Percentiles rank a stretch among this genome's conserved stretches.
phyloP scores from a whole-genome alignment of 2,113 vertebrate genomes.

The Chelonoidis abingdonii region DNA sequence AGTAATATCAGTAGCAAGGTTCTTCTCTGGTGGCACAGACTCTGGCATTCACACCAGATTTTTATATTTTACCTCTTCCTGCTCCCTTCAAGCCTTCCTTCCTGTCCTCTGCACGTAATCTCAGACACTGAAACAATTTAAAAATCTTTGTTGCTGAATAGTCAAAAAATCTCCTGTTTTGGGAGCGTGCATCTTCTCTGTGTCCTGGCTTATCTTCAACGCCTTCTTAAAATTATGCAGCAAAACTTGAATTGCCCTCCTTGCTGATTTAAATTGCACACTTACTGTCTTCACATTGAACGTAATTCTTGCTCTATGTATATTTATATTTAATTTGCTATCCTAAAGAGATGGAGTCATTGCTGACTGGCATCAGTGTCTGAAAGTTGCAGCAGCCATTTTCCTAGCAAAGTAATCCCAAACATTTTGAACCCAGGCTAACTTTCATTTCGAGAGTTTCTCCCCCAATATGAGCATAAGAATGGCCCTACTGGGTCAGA shows the following conservation, averaged over 20 bases:
- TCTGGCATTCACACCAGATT: neutral
- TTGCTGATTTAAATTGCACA: neutral
- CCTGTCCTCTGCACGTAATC: neutral
- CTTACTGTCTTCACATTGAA: neutral
- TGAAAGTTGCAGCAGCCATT: neutral
- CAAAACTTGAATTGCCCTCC: neutral
- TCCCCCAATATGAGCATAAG: too few relatives aligned
- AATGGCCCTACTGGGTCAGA: too few relatives aligned
- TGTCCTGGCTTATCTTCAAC: neutral
- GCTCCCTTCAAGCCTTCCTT: neutral
- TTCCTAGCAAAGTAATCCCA: neutral
- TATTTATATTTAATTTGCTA: neutral
- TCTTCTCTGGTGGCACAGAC: neutral
- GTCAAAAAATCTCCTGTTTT: neutral
- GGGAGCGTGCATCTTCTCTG: neutral
- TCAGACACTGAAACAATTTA: neutral
- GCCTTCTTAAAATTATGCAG: neutral
- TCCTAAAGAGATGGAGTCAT: neutral
- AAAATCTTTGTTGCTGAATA: neutral
- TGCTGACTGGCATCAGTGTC: neutral
- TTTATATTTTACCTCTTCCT: neutral
- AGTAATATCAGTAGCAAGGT: neutral
- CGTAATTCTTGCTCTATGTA: neutral
- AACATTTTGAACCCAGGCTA: neutral
- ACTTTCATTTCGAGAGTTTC: neutral